phyloP scores from a whole-genome alignment of 2,113 vertebrate genomes.

The Anguilla japonica region DNA sequence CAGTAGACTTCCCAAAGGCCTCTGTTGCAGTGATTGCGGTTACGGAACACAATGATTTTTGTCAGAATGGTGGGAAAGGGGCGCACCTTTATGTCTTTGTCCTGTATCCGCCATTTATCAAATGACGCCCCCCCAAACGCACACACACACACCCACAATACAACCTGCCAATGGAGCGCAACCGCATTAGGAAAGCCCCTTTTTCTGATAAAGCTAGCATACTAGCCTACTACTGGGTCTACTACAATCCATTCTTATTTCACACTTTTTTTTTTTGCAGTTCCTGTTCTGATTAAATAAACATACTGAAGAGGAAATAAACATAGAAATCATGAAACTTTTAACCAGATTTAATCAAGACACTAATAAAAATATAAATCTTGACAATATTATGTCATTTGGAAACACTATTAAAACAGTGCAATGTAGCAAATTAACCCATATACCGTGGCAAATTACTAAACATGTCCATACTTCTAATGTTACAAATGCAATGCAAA shows the following conservation, averaged over 20 bases:
- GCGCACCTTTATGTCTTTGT: conserved; percentile 24
- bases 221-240: conserved; percentile 51
- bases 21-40: conserved; percentile 31
- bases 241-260: conserved; percentile 68
- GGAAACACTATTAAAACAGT: too few species aligned
- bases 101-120: conserved; percentile 24
- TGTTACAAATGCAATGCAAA: not conserved
- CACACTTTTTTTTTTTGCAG: conserved; percentile 21
- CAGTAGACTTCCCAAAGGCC: conserved; percentile 32
- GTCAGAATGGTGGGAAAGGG: not conserved
- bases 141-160: not conserved
- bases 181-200: not conserved
- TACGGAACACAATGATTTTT: conserved; percentile 8
- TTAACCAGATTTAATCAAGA: not conserved
- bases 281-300: conserved; percentile 46
- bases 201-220: not conserved
- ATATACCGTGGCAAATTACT: too few species aligned
- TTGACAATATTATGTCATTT: too few species aligned
- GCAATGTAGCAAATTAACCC: too few species aligned
- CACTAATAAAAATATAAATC: not conserved
- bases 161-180: conserved; percentile 12
- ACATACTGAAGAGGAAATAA: conserved; percentile 33
- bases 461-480: too few species aligned
- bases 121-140: not conserved
- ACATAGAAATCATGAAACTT: not conserved